Conservation (phyloP, 1,140 invertebrate genomes). For the Holcopasites calliopsidis region DNA sequence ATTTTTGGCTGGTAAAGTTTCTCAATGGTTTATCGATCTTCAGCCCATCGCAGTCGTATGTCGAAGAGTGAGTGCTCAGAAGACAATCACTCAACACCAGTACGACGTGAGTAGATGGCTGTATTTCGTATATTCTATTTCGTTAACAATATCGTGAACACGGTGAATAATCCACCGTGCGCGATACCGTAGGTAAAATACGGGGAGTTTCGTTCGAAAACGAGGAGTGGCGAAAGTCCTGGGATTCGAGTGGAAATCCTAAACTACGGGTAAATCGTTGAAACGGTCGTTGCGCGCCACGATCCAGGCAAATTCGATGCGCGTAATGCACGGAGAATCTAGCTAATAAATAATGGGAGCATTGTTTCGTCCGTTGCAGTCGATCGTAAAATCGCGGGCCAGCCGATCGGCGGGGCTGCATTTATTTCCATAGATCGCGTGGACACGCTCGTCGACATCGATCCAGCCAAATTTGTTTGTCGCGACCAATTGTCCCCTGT, state of each 20-base stretch:
- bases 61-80: conserved; percentile 5
- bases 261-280: conserved; percentile 32
- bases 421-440: conserved; percentile 57
- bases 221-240: conserved; percentile 8
- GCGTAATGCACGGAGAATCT: conserved; percentile 62
- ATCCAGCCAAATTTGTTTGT: conserved; percentile 16
- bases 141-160: too few relatives aligned
- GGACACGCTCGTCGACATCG: conserved; percentile 11
- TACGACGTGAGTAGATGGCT: too few relatives aligned
- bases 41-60: neutral
- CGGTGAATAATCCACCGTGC: conserved; percentile 14
- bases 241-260: conserved; percentile 33
- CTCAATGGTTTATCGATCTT: conserved; percentile 25
- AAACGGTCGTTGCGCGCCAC: neutral
- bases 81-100: conserved; percentile 35
- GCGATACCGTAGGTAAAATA: neutral
- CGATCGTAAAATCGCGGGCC: conserved; percentile 63
- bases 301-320: conserved; percentile 52
- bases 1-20: neutral
- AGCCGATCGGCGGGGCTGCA: conserved; percentile 54
- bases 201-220: conserved; percentile 9
- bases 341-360: conserved; percentile 68
- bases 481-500: conserved; percentile 19
- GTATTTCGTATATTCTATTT: too few relatives aligned
- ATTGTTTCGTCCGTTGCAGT: conserved; percentile 61